Evolutionary conservation across 1,140 invertebrate species (phyloP).

Genomic region (Triops cancriformis): DNA sequence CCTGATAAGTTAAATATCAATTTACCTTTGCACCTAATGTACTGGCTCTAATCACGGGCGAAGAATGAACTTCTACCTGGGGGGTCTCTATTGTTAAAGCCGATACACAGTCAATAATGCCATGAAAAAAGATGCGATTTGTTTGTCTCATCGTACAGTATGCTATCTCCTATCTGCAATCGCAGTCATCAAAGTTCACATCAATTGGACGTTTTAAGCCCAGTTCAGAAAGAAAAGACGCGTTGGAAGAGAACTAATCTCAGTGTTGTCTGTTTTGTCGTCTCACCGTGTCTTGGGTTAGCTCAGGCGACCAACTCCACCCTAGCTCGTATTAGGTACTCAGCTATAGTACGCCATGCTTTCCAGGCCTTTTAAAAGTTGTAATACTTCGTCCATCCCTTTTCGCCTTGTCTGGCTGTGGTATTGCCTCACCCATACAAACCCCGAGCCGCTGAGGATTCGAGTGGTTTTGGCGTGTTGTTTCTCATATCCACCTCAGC

Average conservation of each 20-base stretch:
- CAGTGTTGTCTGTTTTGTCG: not conserved
- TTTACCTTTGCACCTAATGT: not conserved
- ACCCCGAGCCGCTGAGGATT: not conserved
- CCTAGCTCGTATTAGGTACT: not conserved
- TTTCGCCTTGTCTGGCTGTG: not conserved
- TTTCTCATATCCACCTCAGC: not conserved
- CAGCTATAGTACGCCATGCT: not conserved
- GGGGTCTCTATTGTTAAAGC: conserved; percentile 7
- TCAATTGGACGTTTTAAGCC: not conserved
- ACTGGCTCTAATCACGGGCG: not conserved
- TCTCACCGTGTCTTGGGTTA: not conserved
- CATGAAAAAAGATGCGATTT: not conserved
- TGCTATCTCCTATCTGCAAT: not conserved
- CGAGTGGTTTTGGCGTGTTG: not conserved
- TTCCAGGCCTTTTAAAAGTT: not conserved
- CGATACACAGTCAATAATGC: not conserved
- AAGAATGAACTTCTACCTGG: not conserved
- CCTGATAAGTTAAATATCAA: not conserved
- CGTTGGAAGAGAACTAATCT: not conserved
- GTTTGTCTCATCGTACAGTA: not conserved
- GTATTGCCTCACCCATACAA: not conserved
- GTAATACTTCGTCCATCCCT: not conserved
- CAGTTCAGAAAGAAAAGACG: not conserved
- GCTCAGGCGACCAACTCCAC: not conserved
- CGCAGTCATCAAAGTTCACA: not conserved